Evolutionary conservation across 2,888 invertebrate genomes (phyloP).

Genomic region (Parnassius orleans): DNA sequence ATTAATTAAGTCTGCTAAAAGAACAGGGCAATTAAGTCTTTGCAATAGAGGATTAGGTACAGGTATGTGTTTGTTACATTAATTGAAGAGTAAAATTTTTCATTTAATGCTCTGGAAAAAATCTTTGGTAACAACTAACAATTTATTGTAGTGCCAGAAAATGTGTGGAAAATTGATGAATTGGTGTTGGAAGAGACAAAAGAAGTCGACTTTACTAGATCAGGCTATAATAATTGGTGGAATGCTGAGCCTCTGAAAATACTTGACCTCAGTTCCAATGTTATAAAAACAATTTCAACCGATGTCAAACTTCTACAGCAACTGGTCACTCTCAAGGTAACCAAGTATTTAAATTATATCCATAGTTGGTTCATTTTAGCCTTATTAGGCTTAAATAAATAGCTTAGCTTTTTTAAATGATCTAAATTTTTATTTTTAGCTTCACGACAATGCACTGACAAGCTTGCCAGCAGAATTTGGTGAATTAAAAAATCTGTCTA

Average conservation of each 20-base stretch:
- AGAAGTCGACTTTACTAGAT: slow-evolving; percentile 81
- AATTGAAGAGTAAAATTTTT: background rate
- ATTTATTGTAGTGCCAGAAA: slow-evolving; percentile 82
- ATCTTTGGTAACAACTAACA: background rate
- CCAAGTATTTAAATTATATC: slow-evolving; percentile 32
- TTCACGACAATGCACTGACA: slow-evolving; percentile 91
- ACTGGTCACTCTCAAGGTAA: slow-evolving; percentile 86
- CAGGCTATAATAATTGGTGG: slow-evolving; percentile 88
- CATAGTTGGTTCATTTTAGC: background rate
- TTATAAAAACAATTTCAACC: slow-evolving; percentile 82
- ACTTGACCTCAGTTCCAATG: slow-evolving; percentile 89
- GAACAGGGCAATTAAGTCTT: slow-evolving; percentile 90
- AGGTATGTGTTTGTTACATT: slow-evolving; percentile 73
- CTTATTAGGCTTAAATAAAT: background rate
- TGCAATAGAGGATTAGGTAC: slow-evolving; percentile 86
- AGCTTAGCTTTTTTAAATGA: background rate
- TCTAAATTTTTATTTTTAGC: slow-evolving; percentile 68
- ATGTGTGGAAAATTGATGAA: slow-evolving; percentile 87
- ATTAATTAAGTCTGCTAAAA: slow-evolving; percentile 89
- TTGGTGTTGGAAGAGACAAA: slow-evolving; percentile 82
- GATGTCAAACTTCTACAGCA: slow-evolving; percentile 84
- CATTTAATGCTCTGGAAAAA: background rate
- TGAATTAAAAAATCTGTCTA: slow-evolving; percentile 83
- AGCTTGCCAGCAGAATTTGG: slow-evolving; percentile 88
- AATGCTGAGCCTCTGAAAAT: slow-evolving; percentile 88